phyloP scores from a whole-genome alignment of 1,140 invertebrate species.

The Hydropsyche tenuis region DNA sequence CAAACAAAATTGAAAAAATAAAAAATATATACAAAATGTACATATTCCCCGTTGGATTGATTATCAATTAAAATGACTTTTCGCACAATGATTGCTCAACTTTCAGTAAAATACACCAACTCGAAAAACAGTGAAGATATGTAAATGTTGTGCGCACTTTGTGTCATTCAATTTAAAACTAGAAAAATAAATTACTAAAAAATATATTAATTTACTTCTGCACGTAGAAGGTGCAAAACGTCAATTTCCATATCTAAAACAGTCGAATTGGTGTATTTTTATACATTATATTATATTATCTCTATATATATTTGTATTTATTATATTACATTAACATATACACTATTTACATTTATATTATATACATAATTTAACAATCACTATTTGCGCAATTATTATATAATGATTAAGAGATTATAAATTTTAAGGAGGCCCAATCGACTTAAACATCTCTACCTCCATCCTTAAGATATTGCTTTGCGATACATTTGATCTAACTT shows the following conservation, averaged over 20 bases:
- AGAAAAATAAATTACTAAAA: conserved; percentile 13
- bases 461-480: conserved; percentile 10
- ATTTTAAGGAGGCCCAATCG: not conserved
- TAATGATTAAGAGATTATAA: conserved; percentile 8
- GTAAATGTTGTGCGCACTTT: conserved; percentile 1
- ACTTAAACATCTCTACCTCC: not conserved
- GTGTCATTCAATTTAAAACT: conserved; percentile 1
- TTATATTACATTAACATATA: not conserved
- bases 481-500: conserved; percentile 10
- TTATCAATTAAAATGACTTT: not conserved
- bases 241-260: conserved; percentile 5
- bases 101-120: conserved; percentile 22
- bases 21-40: too few species aligned
- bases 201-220: not conserved
- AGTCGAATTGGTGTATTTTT: conserved; percentile 24
- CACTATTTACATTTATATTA: conserved; percentile 18
- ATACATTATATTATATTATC: not conserved
- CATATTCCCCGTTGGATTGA: too few species aligned
- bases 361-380: conserved; percentile 18
- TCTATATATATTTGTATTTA: not conserved
- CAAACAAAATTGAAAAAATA: too few species aligned
- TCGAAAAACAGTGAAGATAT: conserved; percentile 14
- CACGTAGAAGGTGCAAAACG: not conserved
- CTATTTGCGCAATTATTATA: conserved; percentile 18
- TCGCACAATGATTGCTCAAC: conserved; percentile 1